Conservation (phyloP, 2,797 vertebrate genomes). For the Remorina albescens region DNA sequence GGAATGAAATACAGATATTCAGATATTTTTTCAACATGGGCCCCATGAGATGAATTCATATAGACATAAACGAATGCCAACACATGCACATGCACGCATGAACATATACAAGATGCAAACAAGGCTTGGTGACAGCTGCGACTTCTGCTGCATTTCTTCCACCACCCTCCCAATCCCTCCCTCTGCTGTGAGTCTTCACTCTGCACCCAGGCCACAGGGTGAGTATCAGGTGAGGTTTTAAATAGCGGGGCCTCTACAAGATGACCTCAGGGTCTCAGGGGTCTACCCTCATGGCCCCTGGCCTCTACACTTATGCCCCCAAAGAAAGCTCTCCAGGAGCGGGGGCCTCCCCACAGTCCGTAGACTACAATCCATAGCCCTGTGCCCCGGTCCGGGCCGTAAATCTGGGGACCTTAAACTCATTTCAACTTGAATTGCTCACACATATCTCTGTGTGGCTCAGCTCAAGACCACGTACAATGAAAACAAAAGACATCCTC, state of each 20-base stretch:
- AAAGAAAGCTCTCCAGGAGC: constrained; percentile 55
- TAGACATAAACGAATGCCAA: neutral
- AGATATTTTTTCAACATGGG: constrained; percentile 1
- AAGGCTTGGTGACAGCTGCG: constrained; percentile 72
- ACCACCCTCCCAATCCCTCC: constrained; percentile 3
- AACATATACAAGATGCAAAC: constrained; percentile 47
- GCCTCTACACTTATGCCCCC: constrained; percentile 70
- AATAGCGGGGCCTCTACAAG: constrained; percentile 82
- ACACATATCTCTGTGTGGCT: constrained; percentile 28
- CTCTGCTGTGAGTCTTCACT: constrained; percentile 85
- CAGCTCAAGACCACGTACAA: constrained; percentile 9
- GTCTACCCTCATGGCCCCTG: constrained; percentile 78
- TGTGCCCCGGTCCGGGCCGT: constrained; percentile 32
- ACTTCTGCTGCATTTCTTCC: constrained; percentile 47
- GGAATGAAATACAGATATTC: neutral
- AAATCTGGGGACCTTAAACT: constrained; percentile 59
- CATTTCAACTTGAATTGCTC: constrained; percentile 53
- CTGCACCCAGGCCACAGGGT: constrained; percentile 84
- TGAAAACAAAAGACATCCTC: constrained; percentile 40
- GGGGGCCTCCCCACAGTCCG: constrained; percentile 53
- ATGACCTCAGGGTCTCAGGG: constrained; percentile 84
- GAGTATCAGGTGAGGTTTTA: constrained; percentile 89
- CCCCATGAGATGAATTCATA: neutral
- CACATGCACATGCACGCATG: constrained; percentile 5
- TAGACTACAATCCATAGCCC: constrained; percentile 53